phyloP scores from a whole-genome alignment of 2,888 invertebrate genomes.

The Frankliniella fusca region DNA sequence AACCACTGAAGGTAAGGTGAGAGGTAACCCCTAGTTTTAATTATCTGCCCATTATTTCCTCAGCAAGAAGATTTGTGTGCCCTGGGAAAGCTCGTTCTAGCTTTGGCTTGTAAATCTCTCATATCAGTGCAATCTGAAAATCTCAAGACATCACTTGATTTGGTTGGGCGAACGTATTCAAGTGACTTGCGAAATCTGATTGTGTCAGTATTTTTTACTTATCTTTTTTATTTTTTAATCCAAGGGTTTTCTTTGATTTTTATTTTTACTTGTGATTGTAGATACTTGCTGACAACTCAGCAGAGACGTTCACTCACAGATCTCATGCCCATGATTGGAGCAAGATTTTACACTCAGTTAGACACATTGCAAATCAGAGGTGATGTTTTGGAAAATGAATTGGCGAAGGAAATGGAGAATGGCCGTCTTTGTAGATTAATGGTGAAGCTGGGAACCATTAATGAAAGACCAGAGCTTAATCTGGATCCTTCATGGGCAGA shows the following conservation, averaged over 20 bases:
- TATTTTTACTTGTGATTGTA: constrained; percentile 44
- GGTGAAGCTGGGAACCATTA: constrained; percentile 87
- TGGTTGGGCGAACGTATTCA: constrained; percentile 86
- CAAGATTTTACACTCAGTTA: constrained; percentile 92
- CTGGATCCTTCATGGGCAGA: constrained; percentile 95
- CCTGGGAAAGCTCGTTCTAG: constrained; percentile 84
- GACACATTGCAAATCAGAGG: constrained; percentile 83
- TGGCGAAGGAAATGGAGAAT: constrained; percentile 91
- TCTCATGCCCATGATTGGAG: constrained; percentile 99
- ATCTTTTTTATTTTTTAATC: not conserved
- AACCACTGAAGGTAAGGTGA: not conserved
- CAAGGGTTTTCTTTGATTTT: constrained; percentile 24
- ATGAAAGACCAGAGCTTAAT: constrained; percentile 93
- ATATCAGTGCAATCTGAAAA: constrained; percentile 84
- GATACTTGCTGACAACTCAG: constrained; percentile 68
- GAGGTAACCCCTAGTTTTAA: not conserved
- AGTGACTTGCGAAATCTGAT: constrained; percentile 91
- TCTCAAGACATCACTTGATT: constrained; percentile 80
- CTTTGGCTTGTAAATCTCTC: constrained; percentile 88
- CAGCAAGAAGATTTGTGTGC: constrained; percentile 90
- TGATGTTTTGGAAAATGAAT: constrained; percentile 84
- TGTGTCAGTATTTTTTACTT: constrained; percentile 57
- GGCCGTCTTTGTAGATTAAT: constrained; percentile 86
- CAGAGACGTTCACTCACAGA: constrained; percentile 80
- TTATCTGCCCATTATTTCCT: constrained; percentile 37